Evolutionary conservation across 2,888 invertebrate species (phyloP), one percentile per base, ranked within the genome.

Genomic region (Chouioia cunea): DNA sequence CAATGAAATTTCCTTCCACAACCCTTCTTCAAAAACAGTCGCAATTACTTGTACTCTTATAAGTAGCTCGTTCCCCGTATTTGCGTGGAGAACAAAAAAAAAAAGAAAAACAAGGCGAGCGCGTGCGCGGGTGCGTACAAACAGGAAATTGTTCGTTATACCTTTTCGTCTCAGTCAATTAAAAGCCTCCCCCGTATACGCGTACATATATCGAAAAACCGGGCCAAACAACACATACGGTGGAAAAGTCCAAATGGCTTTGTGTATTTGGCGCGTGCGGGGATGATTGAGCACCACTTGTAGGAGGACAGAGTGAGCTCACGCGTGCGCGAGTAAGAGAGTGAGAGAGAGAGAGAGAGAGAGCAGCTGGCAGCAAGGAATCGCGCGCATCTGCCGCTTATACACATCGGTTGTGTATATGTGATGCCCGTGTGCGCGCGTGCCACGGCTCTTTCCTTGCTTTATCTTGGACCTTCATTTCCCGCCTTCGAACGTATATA

Each of bases 221-320:
- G 27, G 6, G 22, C 48, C 62, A 46, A n/a, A 47, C 62, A 56
- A 47, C 27, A 27, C 23, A 23, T 58, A 18, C 22, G 50, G 50
- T 46, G 48, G 16, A 65, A 60, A 67, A 59, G 53, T 18, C 53
- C 4, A 12, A 12, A 36, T 36, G 36, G 36, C 36, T 36, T 36
- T 36, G 36, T 36, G 36, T 36, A 12, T 36, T 36, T 56, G 56
- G 8, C 23, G 22, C 23, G 18, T n/a, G 23, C 56, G 77, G 76
- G 79, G 78, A 78, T 79, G 84, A 82, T 82, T 85, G 85, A 84
- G 85, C 85, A 85, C 84, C 85, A 82, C 85, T 85, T 83, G 83
- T 83, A 84, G 83, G 82, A 81, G 85, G 83, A 84, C 84, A 83
- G 70, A 76, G 78, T 79, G 81, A 80, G 83, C 84, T 83, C 83